phyloP scores from a whole-genome alignment of 2,888 invertebrate genomes.

The Ctenicera cuprea region DNA sequence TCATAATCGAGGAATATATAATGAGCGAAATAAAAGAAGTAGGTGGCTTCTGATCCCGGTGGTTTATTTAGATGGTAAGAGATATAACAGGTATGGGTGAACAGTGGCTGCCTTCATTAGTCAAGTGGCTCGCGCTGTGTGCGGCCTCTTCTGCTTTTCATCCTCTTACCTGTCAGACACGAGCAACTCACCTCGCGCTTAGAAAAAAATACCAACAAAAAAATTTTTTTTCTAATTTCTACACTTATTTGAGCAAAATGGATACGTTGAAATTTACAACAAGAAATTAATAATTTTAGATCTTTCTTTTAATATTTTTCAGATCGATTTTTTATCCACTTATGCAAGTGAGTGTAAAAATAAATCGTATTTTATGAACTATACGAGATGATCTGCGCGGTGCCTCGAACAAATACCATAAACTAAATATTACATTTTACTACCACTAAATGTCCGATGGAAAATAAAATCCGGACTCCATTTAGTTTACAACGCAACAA shows the following conservation, averaged over 20 bases:
- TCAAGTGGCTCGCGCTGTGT: slow-evolving; percentile 62
- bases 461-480: slow-evolving; percentile 62
- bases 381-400: slow-evolving; percentile 47
- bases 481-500: slow-evolving; percentile 61
- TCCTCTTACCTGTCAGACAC: slow-evolving; percentile 52
- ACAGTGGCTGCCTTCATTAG: slow-evolving; percentile 63
- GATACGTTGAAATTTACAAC: too few species aligned
- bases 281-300: too few species aligned
- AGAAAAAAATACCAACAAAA: not conserved
- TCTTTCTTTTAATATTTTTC: not conserved
- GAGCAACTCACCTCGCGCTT: slow-evolving; percentile 38
- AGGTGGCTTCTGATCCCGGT: slow-evolving; percentile 59
- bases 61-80: slow-evolving; percentile 61
- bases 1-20: slow-evolving; percentile 48
- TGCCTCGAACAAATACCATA: slow-evolving; percentile 61
- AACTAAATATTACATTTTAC: slow-evolving; percentile 66
- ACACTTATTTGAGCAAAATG: too few species aligned
- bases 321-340: slow-evolving; percentile 3
- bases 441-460: slow-evolving; percentile 63
- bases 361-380: slow-evolving; percentile 26
- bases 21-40: slow-evolving; percentile 59
- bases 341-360: too few species aligned
- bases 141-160: slow-evolving; percentile 58
- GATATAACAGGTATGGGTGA: slow-evolving; percentile 63
- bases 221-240: not conserved